A percentile compares a stretch with the other conserved stretches of the same genome.
phyloP scores from a whole-genome alignment of 1,140 invertebrate genomes.

The Sogatella furcifera region DNA sequence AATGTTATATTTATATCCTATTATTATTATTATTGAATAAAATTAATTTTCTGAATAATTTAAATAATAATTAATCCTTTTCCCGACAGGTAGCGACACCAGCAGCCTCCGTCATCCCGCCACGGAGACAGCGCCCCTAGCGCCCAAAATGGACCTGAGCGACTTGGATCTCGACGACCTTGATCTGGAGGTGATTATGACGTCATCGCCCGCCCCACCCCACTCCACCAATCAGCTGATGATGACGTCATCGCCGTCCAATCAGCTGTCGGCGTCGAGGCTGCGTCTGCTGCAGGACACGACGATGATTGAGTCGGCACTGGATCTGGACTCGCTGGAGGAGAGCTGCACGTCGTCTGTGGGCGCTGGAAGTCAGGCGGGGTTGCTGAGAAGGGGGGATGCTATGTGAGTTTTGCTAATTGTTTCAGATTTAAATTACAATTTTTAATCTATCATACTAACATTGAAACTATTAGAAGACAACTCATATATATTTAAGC shows the following conservation, averaged over 20 bases:
- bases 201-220: too few species aligned
- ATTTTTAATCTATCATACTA: too few species aligned
- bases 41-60: too few species aligned
- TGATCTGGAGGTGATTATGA: constrained; percentile 16
- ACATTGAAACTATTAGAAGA: too few species aligned
- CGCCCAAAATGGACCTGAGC: constrained; percentile 6
- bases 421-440: too few species aligned
- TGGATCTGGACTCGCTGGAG: constrained; percentile 71
- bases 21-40: too few species aligned
- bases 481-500: too few species aligned
- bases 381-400: constrained; percentile 36
- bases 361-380: constrained; percentile 40
- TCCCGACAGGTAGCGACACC: neutral
- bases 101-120: neutral
- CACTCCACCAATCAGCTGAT: too few species aligned
- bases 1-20: too few species aligned
- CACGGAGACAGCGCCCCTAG: too few species aligned
- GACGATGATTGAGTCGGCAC: constrained; percentile 75
- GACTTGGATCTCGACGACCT: constrained; percentile 22
- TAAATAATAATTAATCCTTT: neutral
- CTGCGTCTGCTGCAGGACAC: constrained; percentile 64
- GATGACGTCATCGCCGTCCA: too few species aligned
- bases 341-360: constrained; percentile 44
- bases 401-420: constrained; percentile 12
- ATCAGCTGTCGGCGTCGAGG: constrained; percentile 37